A percentile compares a stretch with the other conserved stretches of the same genome.
phyloP scores from a whole-genome alignment of 2,113 vertebrate species.

The Notothenia rossii region DNA sequence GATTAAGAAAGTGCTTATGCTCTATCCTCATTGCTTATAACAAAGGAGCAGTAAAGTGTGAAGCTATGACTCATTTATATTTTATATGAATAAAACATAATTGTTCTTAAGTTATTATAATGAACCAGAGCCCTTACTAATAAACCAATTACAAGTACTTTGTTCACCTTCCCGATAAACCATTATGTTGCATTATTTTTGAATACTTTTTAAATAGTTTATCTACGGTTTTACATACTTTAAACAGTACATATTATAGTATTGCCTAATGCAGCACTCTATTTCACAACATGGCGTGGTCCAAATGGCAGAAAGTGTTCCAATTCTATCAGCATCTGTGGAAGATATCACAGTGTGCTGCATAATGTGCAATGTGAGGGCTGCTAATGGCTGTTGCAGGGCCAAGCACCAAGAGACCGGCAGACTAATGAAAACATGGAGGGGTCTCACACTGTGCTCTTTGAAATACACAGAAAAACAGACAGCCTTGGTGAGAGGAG shows the following conservation, averaged over 20 bases:
- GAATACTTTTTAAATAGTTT: background rate
- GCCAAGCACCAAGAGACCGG: conserved; percentile 50
- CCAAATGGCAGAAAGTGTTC: conserved; percentile 44
- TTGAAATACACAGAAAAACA: conserved; percentile 54
- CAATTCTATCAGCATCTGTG: conserved; percentile 31
- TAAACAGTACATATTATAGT: background rate
- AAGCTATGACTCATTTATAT: background rate
- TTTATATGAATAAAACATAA: background rate
- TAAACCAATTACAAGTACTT: background rate
- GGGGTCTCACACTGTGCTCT: conserved; percentile 53
- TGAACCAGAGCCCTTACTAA: background rate
- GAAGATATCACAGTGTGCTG: conserved; percentile 48
- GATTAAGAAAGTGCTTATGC: background rate
- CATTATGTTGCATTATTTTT: background rate
- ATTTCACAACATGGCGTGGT: background rate
- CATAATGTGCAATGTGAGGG: conserved; percentile 47
- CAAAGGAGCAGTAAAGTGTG: background rate
- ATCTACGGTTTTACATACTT: background rate
- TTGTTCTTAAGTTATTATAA: background rate
- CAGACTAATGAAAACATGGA: conserved; percentile 63
- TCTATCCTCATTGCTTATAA: conserved; percentile 12
- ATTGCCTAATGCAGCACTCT: conserved; percentile 6
- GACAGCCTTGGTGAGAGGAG: conserved; percentile 36
- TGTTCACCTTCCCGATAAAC: background rate
- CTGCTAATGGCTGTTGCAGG: conserved; percentile 70